Percentiles rank a stretch among this genome's conserved stretches.
phyloP scores from a whole-genome alignment of 1,140 invertebrate species.

The Platyscapa corneri region DNA sequence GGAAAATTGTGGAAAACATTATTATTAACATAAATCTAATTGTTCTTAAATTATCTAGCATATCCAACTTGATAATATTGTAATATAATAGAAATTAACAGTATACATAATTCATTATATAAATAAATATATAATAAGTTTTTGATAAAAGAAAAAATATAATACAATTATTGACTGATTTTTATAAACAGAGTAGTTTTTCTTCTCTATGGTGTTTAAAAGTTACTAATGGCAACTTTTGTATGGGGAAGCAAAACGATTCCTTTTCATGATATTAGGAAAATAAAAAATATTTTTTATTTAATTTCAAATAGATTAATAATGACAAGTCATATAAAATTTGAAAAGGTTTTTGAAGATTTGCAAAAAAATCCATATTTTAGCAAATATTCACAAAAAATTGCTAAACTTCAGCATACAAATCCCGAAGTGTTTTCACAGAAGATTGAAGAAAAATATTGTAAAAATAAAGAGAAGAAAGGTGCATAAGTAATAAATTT shows the following conservation, averaged over 20 bases:
- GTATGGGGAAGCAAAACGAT: slow-evolving; percentile 10
- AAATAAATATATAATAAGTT: no score
- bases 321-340: slow-evolving; percentile 73
- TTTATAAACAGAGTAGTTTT: no score
- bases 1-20: no score
- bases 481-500: slow-evolving; percentile 56
- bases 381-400: slow-evolving; percentile 87
- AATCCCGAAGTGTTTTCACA: slow-evolving; percentile 85
- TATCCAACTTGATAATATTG: no score
- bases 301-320: slow-evolving; percentile 67
- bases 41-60: no score
- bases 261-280: neutral
- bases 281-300: neutral
- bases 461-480: slow-evolving; percentile 71
- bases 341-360: slow-evolving; percentile 79
- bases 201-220: neutral
- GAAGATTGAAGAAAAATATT: slow-evolving; percentile 78
- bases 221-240: slow-evolving; percentile 42
- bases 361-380: slow-evolving; percentile 86
- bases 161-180: no score
- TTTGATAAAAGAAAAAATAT: no score
- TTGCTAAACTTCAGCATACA: slow-evolving; percentile 82
- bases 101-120: no score
- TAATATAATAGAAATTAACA: no score
- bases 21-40: no score